phyloP scores from a whole-genome alignment of 2,113 vertebrate genomes.

The Cephalopterus ornatus region DNA sequence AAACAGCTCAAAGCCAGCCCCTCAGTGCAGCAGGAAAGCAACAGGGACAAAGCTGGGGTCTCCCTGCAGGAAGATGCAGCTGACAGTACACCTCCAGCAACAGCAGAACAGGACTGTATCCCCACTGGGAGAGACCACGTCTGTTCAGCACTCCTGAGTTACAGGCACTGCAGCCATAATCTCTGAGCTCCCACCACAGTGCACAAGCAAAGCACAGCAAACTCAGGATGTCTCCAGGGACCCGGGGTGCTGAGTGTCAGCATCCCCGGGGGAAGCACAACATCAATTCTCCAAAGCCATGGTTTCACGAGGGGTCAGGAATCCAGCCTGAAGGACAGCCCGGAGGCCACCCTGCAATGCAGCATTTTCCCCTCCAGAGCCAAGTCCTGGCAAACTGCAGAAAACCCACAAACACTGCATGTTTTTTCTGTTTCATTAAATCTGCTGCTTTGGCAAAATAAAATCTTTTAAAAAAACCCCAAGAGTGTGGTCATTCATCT shows the following conservation, averaged over 20 bases:
- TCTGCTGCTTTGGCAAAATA: background rate
- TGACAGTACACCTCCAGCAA: background rate
- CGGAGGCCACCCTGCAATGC: slow-evolving; percentile 43
- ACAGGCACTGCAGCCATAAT: background rate
- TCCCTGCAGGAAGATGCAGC: background rate
- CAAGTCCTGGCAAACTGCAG: background rate
- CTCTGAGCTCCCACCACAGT: background rate
- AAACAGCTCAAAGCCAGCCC: background rate
- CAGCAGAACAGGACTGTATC: background rate
- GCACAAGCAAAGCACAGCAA: background rate
- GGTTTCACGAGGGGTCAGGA: background rate
- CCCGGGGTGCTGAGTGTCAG: background rate
- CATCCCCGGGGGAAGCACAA: background rate
- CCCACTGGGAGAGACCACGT: background rate
- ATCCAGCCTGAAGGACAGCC: background rate
- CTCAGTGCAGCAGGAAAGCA: background rate
- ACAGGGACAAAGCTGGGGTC: background rate
- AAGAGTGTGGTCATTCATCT: background rate
- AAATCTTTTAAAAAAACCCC: background rate
- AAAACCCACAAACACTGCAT: background rate
- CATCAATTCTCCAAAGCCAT: background rate
- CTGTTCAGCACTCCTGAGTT: background rate
- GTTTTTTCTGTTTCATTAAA: background rate
- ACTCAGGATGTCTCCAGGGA: background rate
- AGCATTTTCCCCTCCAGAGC: slow-evolving; percentile 1